phyloP scores from a whole-genome alignment of 1,140 invertebrate genomes.

The Triops longicaudatus region DNA sequence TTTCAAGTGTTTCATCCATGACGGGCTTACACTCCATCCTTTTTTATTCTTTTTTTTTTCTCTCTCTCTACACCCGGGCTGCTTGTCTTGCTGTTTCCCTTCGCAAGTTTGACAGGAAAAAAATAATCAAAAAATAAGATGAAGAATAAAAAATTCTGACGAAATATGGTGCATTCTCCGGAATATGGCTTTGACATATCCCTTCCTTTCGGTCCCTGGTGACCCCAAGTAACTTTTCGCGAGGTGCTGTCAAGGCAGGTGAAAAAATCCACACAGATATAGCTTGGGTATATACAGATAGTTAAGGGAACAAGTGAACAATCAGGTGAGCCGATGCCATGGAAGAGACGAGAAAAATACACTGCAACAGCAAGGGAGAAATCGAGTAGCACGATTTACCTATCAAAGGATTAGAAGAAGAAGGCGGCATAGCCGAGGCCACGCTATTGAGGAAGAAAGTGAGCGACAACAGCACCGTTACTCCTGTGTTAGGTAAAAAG shows the following conservation, averaged over 20 bases:
- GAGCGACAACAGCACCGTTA: conserved; percentile 61
- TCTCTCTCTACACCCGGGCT: too few species aligned
- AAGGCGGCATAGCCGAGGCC: conserved; percentile 53
- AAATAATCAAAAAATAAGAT: too few species aligned
- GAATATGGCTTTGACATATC: neutral
- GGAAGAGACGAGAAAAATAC: conserved; percentile 15
- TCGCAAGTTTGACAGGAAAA: too few species aligned
- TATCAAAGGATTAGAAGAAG: conserved; percentile 57
- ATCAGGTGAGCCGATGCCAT: neutral
- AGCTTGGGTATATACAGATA: neutral
- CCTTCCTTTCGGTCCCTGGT: conserved; percentile 13
- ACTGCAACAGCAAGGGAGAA: neutral
- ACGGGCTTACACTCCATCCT: conserved; percentile 2
- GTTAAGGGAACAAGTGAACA: neutral
- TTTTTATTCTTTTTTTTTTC: neutral
- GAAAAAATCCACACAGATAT: conserved; percentile 1
- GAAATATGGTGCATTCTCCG: neutral
- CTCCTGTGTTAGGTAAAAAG: conserved; percentile 42
- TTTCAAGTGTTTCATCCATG: conserved; percentile 10
- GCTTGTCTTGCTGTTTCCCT: too few species aligned
- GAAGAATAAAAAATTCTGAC: neutral
- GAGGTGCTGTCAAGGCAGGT: neutral
- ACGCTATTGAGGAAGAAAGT: conserved; percentile 64
- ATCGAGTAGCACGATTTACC: conserved; percentile 40
- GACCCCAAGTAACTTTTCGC: conserved; percentile 4